Conservation (phyloP, 2,797 vertebrate genomes). For the Artibeus jamaicensis region DNA sequence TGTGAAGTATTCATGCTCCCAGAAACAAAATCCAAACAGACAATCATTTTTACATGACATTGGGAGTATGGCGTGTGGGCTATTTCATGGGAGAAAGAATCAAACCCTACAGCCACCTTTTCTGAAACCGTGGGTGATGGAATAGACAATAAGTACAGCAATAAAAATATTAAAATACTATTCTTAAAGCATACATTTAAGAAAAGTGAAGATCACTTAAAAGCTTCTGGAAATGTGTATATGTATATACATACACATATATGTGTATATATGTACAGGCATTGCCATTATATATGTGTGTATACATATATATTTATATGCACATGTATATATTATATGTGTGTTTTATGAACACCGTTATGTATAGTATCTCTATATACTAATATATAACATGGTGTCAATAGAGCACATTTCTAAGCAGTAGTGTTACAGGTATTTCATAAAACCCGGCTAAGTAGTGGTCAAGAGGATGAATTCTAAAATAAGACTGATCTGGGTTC, state of each 20-base stretch:
- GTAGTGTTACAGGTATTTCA: background rate
- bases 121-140: background rate
- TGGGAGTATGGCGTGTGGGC: background rate
- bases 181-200: background rate
- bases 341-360: no score
- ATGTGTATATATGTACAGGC: no score
- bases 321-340: no score
- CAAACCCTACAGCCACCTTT: background rate
- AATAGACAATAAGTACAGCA: background rate
- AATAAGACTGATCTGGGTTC: background rate
- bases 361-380: background rate
- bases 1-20: constrained; percentile 49
- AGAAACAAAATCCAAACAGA: constrained; percentile 39
- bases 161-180: background rate
- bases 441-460: background rate
- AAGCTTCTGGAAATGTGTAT: background rate
- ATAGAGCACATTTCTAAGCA: background rate
- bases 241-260: background rate
- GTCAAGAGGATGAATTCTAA: background rate
- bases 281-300: background rate
- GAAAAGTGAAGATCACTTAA: background rate
- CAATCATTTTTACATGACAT: background rate
- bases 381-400: background rate
- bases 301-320: background rate
- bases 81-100: constrained; percentile 26